phyloP scores from a whole-genome alignment of 2,888 invertebrate species.

The Crematogaster levior region DNA sequence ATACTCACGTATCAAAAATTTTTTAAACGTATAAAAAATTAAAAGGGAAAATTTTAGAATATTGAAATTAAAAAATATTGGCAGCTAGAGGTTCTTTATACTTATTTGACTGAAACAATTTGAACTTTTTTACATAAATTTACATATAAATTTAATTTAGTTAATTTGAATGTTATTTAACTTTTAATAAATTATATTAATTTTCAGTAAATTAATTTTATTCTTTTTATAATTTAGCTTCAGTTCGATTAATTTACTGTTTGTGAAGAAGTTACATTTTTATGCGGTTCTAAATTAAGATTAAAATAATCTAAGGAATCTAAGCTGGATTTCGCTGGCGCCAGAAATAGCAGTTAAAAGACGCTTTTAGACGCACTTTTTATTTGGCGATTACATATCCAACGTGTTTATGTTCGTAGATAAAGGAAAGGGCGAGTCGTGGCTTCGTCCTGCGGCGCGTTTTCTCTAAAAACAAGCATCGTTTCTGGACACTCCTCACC shows the following conservation, averaged over 20 bases:
- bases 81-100: not conserved
- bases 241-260: not conserved
- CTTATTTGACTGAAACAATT: not conserved
- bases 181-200: not conserved
- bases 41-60: not conserved
- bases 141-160: not conserved
- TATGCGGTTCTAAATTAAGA: slow-evolving; percentile 28
- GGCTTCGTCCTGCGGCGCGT: slow-evolving; percentile 12
- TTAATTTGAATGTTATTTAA: not conserved
- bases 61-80: not conserved
- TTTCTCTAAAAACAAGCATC: slow-evolving; percentile 42
- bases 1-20: not conserved
- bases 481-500: slow-evolving; percentile 39
- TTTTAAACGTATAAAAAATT: not conserved
- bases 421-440: slow-evolving; percentile 47
- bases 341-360: slow-evolving; percentile 42
- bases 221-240: not conserved
- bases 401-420: slow-evolving; percentile 54
- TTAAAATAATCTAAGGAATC: slow-evolving; percentile 37
- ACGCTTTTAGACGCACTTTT: slow-evolving; percentile 34
- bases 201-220: not conserved
- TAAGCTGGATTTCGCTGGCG: slow-evolving; percentile 14
- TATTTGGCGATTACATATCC: slow-evolving; percentile 43
- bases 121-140: not conserved
- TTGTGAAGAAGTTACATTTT: not conserved